Percentiles rank a stretch among this genome's conserved stretches.
Conservation (phyloP, 2,888 invertebrate genomes). For the Rhagonycha fulva region DNA sequence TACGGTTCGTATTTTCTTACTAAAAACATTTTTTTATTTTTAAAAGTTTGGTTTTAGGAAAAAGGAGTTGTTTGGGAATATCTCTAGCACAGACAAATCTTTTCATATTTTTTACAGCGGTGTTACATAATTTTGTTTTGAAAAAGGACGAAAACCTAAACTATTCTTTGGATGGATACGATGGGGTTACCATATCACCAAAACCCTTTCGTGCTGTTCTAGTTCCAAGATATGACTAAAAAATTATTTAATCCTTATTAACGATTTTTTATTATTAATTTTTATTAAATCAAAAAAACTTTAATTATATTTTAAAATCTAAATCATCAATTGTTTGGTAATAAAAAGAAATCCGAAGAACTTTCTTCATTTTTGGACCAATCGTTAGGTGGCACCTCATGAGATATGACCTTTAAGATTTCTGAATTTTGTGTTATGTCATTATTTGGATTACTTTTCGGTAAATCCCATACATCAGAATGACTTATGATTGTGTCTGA, state of each 20-base stretch:
- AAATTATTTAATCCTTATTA: neutral
- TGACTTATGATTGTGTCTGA: too few relatives aligned
- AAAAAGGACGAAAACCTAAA: constrained; percentile 41
- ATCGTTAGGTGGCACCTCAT: too few relatives aligned
- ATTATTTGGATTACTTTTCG: too few relatives aligned
- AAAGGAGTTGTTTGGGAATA: constrained; percentile 68
- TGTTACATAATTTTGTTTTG: constrained; percentile 61
- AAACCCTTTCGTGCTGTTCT: constrained; percentile 47
- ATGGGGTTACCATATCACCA: constrained; percentile 51
- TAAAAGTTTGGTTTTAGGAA: constrained; percentile 56
- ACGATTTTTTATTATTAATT: too few relatives aligned
- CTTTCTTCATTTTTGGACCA: too few relatives aligned
- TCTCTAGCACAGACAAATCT: constrained; percentile 64
- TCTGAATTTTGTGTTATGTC: too few relatives aligned
- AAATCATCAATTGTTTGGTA: too few relatives aligned
- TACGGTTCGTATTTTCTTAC: constrained; percentile 56
- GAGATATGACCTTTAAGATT: too few relatives aligned
- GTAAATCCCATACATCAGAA: too few relatives aligned
- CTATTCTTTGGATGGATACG: constrained; percentile 39
- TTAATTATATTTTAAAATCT: too few relatives aligned
- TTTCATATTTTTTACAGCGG: constrained; percentile 62
- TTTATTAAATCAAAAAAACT: too few relatives aligned
- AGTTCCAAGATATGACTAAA: constrained; percentile 31
- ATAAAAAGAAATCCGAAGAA: too few relatives aligned
- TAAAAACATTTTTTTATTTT: neutral